Base-by-base conservation (phyloP, 2,113 vertebrate species). In the Nymphicus hollandicus region DNA sequence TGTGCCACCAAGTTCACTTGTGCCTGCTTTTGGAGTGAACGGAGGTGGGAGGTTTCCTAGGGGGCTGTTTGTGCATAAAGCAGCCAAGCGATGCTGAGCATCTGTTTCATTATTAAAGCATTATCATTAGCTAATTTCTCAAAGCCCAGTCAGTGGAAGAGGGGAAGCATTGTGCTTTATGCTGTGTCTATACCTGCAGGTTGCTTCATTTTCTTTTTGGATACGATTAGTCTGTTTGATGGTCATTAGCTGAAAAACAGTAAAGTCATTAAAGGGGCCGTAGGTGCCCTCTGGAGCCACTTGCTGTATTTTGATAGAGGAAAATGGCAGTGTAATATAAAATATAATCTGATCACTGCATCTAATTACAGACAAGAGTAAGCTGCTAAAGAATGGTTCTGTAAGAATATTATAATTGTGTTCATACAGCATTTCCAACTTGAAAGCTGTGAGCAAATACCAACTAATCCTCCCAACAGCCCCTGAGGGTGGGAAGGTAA, bases 361-460 rank as follows among this genome's bases (percentile, higher is more conserved):
- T 96, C 95, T 97, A 97, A 96, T 97, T 96, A 92, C 70, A 78
- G 82, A 86, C 82, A 91, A 74, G 79, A 91, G 44, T 90, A 93
- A 95, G 79, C 85, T 90, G 81, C 77, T 93, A 52, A 94, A 79
- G 74, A 72, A 91, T 56, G 22, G 39, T 66, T 94, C 85, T 91
- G 74, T 56, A 94, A 93, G 83, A 94, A 91, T 93, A 72, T 93
- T 93, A 70, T 87, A 96, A 94, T 89, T 95, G 77, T 47, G 18
- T 95, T 91, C 91, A 91, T 95, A 78, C 49, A 92, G 82, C 74
- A 81, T 94, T 97, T 97, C 88, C 69, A 87, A 43, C 91, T 94
- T 85, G 89, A 93, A 97, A 92, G 87, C 86, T 88, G 23, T 91
- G 68, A 96, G 88, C 93, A 97, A 97, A 96, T 96, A 97, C 76